Evolutionary conservation across 2,888 invertebrate genomes (phyloP), one percentile per base, ranked within the genome.

Genomic region (Drosophila nr. medialis): DNA sequence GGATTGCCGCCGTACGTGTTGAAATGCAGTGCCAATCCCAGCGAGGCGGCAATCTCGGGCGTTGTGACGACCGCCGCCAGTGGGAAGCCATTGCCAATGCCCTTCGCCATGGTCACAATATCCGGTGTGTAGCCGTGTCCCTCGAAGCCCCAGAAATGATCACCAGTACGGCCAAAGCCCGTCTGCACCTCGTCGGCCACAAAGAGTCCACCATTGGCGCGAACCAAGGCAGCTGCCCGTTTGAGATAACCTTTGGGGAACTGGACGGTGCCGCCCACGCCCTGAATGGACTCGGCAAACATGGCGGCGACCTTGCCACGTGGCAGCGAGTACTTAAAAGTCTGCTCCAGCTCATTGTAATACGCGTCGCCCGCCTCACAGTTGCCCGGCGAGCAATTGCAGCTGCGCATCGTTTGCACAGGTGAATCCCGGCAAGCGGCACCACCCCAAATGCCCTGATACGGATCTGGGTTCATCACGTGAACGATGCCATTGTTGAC

Each of bases 1-100:
- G 99, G 98, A 93, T 98, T 99, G 0, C 99, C 99, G 1, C 99
- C 99, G 91, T 96, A 99, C 0, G 99, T 99, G 92, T 99, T 99
- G 92, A 99, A 99, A 93, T 98, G 98, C 1, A 95, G 91, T 0
- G 97, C 97, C 83, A 94, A 94, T 0, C 95, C 94, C 82, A 99
- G 94, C 4, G 95, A 94, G n/a, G 95, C 94, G 0, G 99, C 98
- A 66, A 99, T 96, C 92, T 96, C 96, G 6, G 96, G 95, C 0
- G 97, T 99, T 0, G 99, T 99, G 0, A 98, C 96, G 0, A 99
- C 98, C 10, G 99, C 99, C 0, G 96, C 99, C 92, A 99, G 93
- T 0, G 99, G 99, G 93, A 97, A 99, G 0, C 99, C 99, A 93
- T 99, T 99, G 0, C 98, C 97, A 56, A 97, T 97, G 10, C 93